Percentiles rank a stretch among this genome's conserved stretches.
phyloP scores from a whole-genome alignment of 2,797 vertebrate species.

The Rhinichthys osculus region DNA sequence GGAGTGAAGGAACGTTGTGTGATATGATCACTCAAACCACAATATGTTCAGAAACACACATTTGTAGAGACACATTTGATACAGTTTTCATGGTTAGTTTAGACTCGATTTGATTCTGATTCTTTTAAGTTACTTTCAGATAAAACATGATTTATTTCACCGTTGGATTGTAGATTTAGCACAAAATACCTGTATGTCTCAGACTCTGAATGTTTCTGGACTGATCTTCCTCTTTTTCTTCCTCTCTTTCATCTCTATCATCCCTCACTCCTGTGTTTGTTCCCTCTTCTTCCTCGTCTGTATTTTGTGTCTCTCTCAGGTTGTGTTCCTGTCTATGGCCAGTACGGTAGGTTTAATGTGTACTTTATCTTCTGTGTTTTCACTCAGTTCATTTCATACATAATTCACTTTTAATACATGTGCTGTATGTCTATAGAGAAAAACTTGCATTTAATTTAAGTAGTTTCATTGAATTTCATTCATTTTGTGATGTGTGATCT shows the following conservation, averaged over 20 bases:
- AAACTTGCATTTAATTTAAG: neutral
- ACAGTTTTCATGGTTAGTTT: neutral
- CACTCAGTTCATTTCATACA: neutral
- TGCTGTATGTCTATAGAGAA: neutral
- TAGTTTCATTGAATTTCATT: neutral
- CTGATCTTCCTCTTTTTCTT: constrained; percentile 26
- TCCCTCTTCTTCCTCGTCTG: neutral
- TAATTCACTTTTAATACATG: neutral
- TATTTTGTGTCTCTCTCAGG: constrained; percentile 52
- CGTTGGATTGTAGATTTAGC: neutral
- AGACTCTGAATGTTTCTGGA: constrained; percentile 2
- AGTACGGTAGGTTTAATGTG: constrained; percentile 74
- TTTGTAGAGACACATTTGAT: neutral
- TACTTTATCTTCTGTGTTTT: neutral
- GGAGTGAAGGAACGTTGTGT: too few species aligned
- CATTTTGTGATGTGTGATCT: neutral
- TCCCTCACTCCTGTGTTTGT: neutral
- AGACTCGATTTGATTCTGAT: neutral
- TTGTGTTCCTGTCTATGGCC: constrained; percentile 75
- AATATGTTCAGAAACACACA: neutral
- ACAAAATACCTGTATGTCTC: neutral
- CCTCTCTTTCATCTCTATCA: neutral
- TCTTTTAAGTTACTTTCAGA: neutral
- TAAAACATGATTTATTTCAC: neutral
- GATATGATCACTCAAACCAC: neutral